These are phyloP conservation scores for Eupithecia inturbata DNA, from an alignment of 2,888 invertebrate genomes.

Conservation along the genomic window DNA sequence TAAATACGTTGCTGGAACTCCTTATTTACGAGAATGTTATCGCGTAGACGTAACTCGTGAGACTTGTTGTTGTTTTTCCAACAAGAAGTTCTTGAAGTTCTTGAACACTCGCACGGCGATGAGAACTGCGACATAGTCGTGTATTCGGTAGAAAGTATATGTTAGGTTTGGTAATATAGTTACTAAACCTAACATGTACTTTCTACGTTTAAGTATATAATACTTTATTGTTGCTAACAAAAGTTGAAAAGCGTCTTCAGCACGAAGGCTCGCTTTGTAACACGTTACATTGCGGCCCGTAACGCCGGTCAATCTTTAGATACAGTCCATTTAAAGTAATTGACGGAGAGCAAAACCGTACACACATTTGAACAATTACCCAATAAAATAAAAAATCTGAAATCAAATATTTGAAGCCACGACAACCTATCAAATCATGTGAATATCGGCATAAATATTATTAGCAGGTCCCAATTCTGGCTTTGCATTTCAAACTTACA, in stretches of 20 bases:
- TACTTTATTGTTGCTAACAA: background rate
- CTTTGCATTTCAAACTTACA: no score
- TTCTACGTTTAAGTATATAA: no score
- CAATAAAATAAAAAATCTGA: no score
- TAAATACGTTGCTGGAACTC: background rate
- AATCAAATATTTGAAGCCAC: background rate
- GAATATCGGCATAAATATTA: background rate
- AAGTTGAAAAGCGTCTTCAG: no score
- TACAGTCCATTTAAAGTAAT: background rate
- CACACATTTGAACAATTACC: background rate
- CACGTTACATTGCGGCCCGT: no score
- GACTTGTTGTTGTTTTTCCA: slow-evolving; percentile 2
- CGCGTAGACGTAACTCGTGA: background rate
- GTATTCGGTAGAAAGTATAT: background rate
- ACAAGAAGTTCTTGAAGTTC: background rate
- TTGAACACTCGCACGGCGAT: background rate
- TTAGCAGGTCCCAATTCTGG: no score
- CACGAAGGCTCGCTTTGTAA: no score
- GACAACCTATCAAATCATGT: background rate
- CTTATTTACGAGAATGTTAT: slow-evolving; percentile 4
- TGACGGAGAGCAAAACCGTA: background rate
- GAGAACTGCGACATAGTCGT: background rate
- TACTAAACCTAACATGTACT: no score
- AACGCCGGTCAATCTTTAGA: no score
- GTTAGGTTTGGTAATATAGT: no score